Percentiles rank a stretch among this genome's conserved stretches.
phyloP scores from a whole-genome alignment of 2,113 vertebrate genomes.

The Epinephelus lanceolatus region DNA sequence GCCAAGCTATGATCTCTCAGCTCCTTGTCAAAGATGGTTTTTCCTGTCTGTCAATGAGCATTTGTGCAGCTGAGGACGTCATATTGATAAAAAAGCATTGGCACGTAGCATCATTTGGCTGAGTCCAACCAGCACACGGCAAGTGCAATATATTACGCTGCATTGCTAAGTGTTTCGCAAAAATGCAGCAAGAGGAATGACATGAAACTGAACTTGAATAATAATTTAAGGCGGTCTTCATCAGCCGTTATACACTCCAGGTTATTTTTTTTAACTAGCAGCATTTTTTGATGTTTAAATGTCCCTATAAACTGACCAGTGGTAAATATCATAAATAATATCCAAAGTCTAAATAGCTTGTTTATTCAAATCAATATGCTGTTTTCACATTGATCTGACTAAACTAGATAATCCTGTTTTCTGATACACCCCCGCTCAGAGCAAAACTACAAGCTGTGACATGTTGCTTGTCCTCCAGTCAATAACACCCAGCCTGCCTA shows the following conservation, averaged over 20 bases:
- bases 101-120: slow-evolving; percentile 12
- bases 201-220: slow-evolving; percentile 13
- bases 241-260: neutral
- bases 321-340: slow-evolving; percentile 14
- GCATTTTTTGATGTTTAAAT: neutral
- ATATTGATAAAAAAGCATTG: slow-evolving; percentile 42
- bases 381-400: slow-evolving; percentile 48
- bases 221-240: neutral
- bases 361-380: slow-evolving; percentile 46
- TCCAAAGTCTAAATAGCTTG: slow-evolving; percentile 31
- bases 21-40: slow-evolving; percentile 60
- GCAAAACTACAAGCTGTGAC: slow-evolving; percentile 61
- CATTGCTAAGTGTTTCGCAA: slow-evolving; percentile 9
- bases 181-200: neutral
- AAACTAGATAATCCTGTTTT: slow-evolving; percentile 56
- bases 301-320: neutral
- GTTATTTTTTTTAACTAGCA: neutral
- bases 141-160: slow-evolving; percentile 32
- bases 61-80: slow-evolving; percentile 37
- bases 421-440: slow-evolving; percentile 49
- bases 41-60: slow-evolving; percentile 50
- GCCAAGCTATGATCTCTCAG: slow-evolving; percentile 63
- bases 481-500: slow-evolving; percentile 59
- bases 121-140: slow-evolving; percentile 28
- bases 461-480: slow-evolving; percentile 65